These are phyloP conservation scores for Lasioglossum calceatum DNA, from an alignment of 2,888 invertebrate genomes.

Conservation along the genomic window DNA sequence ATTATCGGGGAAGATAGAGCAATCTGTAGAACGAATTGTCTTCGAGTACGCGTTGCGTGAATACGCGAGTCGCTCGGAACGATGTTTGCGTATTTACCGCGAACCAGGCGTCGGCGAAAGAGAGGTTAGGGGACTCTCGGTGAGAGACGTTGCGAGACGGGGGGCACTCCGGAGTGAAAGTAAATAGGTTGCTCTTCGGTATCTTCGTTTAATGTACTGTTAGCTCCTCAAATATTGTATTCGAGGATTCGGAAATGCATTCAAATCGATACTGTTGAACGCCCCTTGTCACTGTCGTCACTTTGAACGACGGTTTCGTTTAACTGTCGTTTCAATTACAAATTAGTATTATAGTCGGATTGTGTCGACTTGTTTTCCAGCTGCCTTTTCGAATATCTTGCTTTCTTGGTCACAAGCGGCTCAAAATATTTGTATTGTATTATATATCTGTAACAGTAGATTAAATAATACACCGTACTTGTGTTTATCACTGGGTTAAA, in stretches of 20 bases:
- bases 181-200: slow-evolving; percentile 52
- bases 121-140: slow-evolving; percentile 52
- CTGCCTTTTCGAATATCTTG: too few species aligned
- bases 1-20: slow-evolving; percentile 25
- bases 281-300: background rate
- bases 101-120: slow-evolving; percentile 22
- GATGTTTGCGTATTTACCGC: slow-evolving; percentile 26
- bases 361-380: background rate
- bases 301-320: background rate
- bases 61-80: slow-evolving; percentile 14
- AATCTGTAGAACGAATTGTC: background rate
- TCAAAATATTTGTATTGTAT: background rate
- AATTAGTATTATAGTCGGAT: background rate
- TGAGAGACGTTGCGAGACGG: slow-evolving; percentile 25
- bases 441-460: background rate
- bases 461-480: background rate
- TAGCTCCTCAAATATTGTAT: slow-evolving; percentile 40
- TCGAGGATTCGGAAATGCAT: background rate
- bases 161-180: slow-evolving; percentile 63
- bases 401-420: background rate
- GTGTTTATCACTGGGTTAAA: background rate
- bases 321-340: background rate
- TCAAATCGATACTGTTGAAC: background rate
- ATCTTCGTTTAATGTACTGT: slow-evolving; percentile 33
- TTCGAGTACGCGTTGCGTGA: background rate